Evolutionary conservation across 2,113 vertebrate species (phyloP).

Genomic region (Sylvilagus bachmani): DNA sequence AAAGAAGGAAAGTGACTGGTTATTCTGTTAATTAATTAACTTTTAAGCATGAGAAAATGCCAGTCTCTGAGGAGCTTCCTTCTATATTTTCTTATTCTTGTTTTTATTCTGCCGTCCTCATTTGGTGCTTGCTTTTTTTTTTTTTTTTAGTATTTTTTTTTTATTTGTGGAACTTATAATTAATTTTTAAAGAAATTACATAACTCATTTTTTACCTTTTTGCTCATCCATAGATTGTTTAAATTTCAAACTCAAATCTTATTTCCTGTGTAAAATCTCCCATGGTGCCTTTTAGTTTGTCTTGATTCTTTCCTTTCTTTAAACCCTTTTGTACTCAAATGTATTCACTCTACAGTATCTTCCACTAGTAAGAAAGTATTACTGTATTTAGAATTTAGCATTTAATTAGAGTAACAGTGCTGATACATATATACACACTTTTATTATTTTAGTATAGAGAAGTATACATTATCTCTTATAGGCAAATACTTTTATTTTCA

Average conservation of each 20-base stretch:
- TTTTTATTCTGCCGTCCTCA: background rate
- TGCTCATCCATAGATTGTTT: conserved; percentile 22
- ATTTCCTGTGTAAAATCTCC: background rate
- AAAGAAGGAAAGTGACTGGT: background rate
- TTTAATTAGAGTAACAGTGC: background rate
- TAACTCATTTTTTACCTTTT: conserved; percentile 41
- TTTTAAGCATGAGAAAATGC: conserved; percentile 32
- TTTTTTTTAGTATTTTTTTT: too few species aligned
- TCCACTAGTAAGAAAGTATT: conserved; percentile 39
- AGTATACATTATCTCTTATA: background rate
- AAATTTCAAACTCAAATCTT: conserved; percentile 12
- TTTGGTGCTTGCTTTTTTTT: background rate
- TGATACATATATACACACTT: background rate
- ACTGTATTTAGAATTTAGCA: conserved; percentile 18
- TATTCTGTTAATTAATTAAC: background rate
- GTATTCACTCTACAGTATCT: background rate
- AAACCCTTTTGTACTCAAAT: background rate
- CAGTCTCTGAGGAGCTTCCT: background rate
- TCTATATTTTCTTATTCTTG: background rate
- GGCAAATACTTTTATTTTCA: background rate
- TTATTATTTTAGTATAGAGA: background rate
- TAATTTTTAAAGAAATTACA: background rate
- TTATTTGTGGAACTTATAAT: background rate
- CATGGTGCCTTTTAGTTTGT: background rate
- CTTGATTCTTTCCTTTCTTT: background rate